A percentile compares a stretch with the other conserved stretches of the same genome.
Conservation (phyloP, 2,113 vertebrate species). For the Microcebus ravelobensis region DNA sequence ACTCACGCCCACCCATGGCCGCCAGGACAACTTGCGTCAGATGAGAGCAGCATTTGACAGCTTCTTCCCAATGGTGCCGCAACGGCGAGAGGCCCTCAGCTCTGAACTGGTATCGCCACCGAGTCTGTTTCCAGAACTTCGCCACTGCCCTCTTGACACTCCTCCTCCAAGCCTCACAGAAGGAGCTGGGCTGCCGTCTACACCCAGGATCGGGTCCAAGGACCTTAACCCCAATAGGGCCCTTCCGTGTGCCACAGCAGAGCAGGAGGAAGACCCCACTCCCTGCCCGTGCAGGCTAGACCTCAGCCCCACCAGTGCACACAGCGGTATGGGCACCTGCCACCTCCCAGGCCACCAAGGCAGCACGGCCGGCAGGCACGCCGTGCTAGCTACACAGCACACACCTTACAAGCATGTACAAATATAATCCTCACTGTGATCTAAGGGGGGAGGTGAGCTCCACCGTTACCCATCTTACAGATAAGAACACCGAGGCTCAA, state of each 20-base stretch:
- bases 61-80: rapidly evolving
- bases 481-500: neutral
- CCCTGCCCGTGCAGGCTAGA: rapidly evolving
- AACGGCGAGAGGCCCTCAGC: neutral
- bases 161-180: neutral
- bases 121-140: neutral
- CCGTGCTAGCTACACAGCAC: rapidly evolving
- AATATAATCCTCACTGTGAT: rapidly evolving
- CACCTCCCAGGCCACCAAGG: rapidly evolving
- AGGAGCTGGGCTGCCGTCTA: neutral
- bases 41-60: neutral
- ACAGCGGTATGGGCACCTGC: neutral
- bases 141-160: neutral
- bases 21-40: neutral
- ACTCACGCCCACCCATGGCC: neutral
- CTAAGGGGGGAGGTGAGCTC: neutral
- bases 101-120: rapidly evolving
- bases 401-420: rapidly evolving
- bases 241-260: rapidly evolving
- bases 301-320: rapidly evolving
- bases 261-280: neutral
- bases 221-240: neutral
- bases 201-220: neutral
- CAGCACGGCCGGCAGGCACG: rapidly evolving
- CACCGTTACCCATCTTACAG: neutral